Evolutionary conservation across 92 coral and sea anemone species (phyloP), one percentile per base, ranked within the genome.

Genomic region (Umimayanthus chanpuru): DNA sequence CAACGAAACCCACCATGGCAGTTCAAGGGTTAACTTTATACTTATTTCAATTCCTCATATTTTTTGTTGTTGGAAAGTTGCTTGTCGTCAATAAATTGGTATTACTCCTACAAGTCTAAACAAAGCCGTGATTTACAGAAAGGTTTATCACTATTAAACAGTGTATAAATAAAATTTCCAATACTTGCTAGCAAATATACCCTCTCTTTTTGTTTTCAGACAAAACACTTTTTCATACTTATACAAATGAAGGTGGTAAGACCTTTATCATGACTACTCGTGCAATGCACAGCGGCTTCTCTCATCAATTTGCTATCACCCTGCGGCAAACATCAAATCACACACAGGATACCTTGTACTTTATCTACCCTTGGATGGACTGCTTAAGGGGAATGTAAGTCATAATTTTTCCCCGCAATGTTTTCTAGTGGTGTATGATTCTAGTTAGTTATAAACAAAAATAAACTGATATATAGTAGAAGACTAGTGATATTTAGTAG

Each of bases 271-370:
- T 81, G 30, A 32, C 71, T 65, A 20, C 55, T 41, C 55, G 30
- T n/a, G 4, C 30, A 81, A n/a, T 40, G 53, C 73, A 81, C 53
- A 81, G 85, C 71, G 85, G 85, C 20, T 81, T 81, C 47, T 5
- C 73, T 6, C 74, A n/a, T 21, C 12, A 56, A 0, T 81, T 81
- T 16, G 12, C 85, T 12, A 41, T 61, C 11, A 81, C 25, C 20
- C 21, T 81, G 47, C 85, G 47, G 3, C 85, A 81, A 81, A 81
- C 85, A 23, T 81, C 74, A 58, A 81, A 81, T 40, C 40, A 61
- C 49, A 81, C 85, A 0, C 29, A 58, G 15, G 85, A 81, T 81
- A 56, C 12, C 25, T 21, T 81, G 73, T 81, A 81, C 43, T 81
- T 55, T 81, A 74, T 81, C 16, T 81, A 81, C 26, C 85, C 85